A percentile compares a stretch with the other conserved stretches of the same genome.
Conservation (phyloP, 2,113 vertebrate species). For the Alligator mississippiensis region DNA sequence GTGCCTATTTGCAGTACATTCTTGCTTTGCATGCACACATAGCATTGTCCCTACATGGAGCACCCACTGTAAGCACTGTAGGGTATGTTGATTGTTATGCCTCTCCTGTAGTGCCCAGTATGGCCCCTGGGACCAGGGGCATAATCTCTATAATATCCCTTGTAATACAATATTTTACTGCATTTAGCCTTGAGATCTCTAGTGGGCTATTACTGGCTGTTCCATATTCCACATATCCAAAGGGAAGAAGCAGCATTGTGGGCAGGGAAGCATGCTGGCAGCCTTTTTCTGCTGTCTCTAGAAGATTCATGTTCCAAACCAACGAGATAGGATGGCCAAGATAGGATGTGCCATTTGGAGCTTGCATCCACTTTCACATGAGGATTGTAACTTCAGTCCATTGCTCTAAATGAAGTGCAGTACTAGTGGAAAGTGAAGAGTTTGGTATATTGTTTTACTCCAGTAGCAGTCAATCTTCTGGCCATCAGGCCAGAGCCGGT, state of each 20-base stretch:
- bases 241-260: neutral
- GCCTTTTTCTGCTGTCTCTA: neutral
- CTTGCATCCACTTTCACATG: neutral
- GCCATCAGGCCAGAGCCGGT: too few species aligned
- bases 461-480: too few species aligned
- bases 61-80: neutral
- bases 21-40: neutral
- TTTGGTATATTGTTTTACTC: neutral
- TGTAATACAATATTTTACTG: too few species aligned
- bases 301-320: neutral
- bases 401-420: neutral
- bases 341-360: neutral
- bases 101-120: neutral
- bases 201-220: neutral
- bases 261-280: neutral
- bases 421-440: neutral
- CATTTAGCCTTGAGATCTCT: too few species aligned
- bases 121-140: neutral
- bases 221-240: neutral
- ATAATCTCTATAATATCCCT: neutral
- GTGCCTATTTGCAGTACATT: neutral
- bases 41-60: neutral
- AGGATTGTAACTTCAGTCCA: neutral
- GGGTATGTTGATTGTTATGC: neutral
- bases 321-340: neutral